Conservation (phyloP, 2,113 vertebrate species). For the Perccottus glenii region DNA sequence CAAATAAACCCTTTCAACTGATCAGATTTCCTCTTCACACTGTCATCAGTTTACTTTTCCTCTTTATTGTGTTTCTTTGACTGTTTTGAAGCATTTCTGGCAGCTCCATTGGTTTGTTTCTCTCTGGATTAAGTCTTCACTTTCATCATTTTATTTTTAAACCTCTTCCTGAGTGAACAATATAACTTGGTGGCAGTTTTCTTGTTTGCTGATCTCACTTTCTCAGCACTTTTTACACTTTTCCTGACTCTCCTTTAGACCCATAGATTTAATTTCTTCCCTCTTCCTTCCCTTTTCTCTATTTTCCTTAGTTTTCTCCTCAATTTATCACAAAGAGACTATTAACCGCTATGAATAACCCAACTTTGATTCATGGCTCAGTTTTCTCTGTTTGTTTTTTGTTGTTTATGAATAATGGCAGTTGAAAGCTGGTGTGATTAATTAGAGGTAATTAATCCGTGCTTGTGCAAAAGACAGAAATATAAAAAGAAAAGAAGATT, state of each 20-base stretch:
- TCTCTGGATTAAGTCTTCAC: constrained; percentile 1
- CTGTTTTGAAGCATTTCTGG: constrained; percentile 8
- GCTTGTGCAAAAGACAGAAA: constrained; percentile 13
- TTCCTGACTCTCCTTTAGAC: constrained; percentile 3
- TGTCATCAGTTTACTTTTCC: background rate
- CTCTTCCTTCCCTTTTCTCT: background rate
- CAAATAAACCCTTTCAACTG: constrained; percentile 16
- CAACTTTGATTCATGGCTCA: constrained; percentile 19
- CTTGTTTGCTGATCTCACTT: constrained; percentile 7
- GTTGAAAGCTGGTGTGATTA: constrained; percentile 27
- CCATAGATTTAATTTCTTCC: background rate
- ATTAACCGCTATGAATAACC: constrained; percentile 36
- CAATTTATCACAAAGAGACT: background rate
- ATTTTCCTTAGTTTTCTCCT: background rate
- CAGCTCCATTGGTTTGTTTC: background rate
- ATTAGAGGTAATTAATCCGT: constrained; percentile 20
- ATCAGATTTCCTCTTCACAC: constrained; percentile 6
- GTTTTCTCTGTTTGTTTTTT: constrained; percentile 2
- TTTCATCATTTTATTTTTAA: constrained; percentile 22
- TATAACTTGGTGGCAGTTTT: constrained; percentile 11
- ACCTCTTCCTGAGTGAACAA: background rate
- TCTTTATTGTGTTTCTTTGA: constrained; percentile 3
- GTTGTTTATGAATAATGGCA: constrained; percentile 1
- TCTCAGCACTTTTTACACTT: constrained; percentile 13
- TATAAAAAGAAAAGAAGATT: constrained; percentile 7